These are phyloP conservation scores for Salvelinus sp. DNA, from an alignment of 2,113 vertebrate species.

Conservation along the genomic window DNA sequence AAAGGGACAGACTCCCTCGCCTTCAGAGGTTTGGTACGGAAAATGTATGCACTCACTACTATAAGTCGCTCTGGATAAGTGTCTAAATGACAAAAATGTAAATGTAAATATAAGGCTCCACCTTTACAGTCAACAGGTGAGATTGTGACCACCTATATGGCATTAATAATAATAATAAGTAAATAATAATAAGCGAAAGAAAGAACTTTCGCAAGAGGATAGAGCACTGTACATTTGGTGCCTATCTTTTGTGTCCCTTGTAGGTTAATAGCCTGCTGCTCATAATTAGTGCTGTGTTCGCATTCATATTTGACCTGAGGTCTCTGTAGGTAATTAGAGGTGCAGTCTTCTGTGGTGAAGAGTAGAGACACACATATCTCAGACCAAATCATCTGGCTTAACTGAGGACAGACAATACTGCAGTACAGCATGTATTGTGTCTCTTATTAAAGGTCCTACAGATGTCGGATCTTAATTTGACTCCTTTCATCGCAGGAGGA, in stretches of 20 bases:
- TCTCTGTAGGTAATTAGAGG: constrained; percentile 46
- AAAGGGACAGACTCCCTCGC: too few relatives aligned
- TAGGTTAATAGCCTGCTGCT: constrained; percentile 17
- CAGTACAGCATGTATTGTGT: neutral
- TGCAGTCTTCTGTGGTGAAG: constrained; percentile 29
- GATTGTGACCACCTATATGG: neutral
- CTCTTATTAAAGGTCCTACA: neutral
- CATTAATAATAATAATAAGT: too few relatives aligned
- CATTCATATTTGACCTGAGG: constrained; percentile 22
- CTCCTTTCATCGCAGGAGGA: too few relatives aligned
- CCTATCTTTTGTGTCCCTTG: too few relatives aligned
- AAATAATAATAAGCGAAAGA: neutral
- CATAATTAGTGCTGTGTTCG: constrained; percentile 44
- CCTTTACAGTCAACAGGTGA: too few relatives aligned
- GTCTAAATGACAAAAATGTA: too few relatives aligned
- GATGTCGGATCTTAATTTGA: constrained; percentile 31
- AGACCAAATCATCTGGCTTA: constrained; percentile 3
- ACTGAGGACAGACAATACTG: constrained; percentile 6
- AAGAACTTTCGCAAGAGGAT: neutral
- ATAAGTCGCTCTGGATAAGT: too few relatives aligned
- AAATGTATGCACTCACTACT: too few relatives aligned
- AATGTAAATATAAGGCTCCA: too few relatives aligned
- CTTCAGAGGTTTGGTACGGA: too few relatives aligned
- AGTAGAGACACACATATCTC: neutral
- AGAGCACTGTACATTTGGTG: constrained; percentile 14